Base-by-base conservation (phyloP, 1,140 invertebrate genomes). In the Tetramorium simillimum region DNA sequence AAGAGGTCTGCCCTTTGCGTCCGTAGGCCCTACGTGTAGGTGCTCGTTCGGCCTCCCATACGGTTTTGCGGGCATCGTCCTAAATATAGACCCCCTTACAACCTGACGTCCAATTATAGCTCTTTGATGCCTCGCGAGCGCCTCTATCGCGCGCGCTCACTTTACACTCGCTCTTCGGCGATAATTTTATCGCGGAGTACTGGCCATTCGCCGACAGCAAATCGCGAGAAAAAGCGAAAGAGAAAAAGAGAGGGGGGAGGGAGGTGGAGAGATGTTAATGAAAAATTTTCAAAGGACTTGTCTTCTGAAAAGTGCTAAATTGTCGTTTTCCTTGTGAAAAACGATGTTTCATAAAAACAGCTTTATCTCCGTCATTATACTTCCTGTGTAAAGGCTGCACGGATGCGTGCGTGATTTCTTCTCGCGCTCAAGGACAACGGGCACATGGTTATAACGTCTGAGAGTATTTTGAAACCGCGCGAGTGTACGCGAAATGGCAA, bases 41-140 rank as follows among this genome's bases (percentile, higher is more conserved):
- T 78, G 73, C 85, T 58, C 86, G 80, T 43, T 87, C 65, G 86
- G 89, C 89, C 90, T 91, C 89, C 89, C 89, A 92, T 90, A 93
- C 91, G 87, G 87, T 93, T 92, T 93, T 87, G 90, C 85, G 91
- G 92, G 90, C 91, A 91, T 92, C 89, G 89, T 90, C 93, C 93
- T 94, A 94, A 94, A 94, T 95, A 94, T 94, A 94, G 93, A 92
- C 76, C 75, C 89, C 86, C 87, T 89, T 88, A 89, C 89, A 94
- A 93, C 92, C 93, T 92, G 90, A 89, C 86, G 89, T 92, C 91
- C 94, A 95, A 95, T 95, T 95, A 94, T 93, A 95, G 92, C 92
- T 92, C 94, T 95, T 95, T 95, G 94, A 94, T 94, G 93, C 92
- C 88, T 85, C 88, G 88, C 90, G 81, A 91, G 82, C 88, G 89